A percentile compares a stretch with the other conserved stretches of the same genome.
phyloP scores from a whole-genome alignment of 2,888 invertebrate genomes.

The Pseudanteris insignis region DNA sequence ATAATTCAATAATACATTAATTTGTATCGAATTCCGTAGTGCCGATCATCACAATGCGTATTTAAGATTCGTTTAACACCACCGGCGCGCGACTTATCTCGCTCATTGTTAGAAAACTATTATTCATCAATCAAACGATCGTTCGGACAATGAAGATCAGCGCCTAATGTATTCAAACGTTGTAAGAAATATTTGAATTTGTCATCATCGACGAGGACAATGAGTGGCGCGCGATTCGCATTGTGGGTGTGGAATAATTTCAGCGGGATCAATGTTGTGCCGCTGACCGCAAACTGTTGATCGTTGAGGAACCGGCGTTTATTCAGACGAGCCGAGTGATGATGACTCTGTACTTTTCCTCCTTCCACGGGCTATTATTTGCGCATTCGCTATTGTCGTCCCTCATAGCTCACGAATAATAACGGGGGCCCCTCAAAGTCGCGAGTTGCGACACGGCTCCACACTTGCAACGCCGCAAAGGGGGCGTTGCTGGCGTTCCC shows the following conservation, averaged over 20 bases:
- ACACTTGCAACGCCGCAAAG: conserved; percentile 51
- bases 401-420: conserved; percentile 46
- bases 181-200: conserved; percentile 27
- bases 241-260: conserved; percentile 2
- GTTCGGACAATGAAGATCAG: too few species aligned
- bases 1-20: too few species aligned
- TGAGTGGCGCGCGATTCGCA: too few species aligned
- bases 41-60: too few species aligned
- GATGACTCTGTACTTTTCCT: conserved; percentile 36
- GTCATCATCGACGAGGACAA: conserved; percentile 9
- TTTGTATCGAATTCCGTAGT: too few species aligned
- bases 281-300: conserved; percentile 22
- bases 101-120: too few species aligned
- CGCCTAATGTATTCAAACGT: conserved; percentile 4
- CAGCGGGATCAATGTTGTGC: too few species aligned
- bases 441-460: conserved; percentile 48
- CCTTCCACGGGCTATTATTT: conserved; percentile 26
- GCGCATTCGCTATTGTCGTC: conserved; percentile 30
- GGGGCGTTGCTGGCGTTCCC: conserved; percentile 52
- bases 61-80: too few species aligned
- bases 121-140: too few species aligned
- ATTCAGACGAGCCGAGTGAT: neutral
- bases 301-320: too few species aligned
- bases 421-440: conserved; percentile 46
- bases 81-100: too few species aligned